A percentile compares a stretch with the other conserved stretches of the same genome.
Conservation (phyloP, 2,797 vertebrate genomes). For the Trematomus bernacchii region DNA sequence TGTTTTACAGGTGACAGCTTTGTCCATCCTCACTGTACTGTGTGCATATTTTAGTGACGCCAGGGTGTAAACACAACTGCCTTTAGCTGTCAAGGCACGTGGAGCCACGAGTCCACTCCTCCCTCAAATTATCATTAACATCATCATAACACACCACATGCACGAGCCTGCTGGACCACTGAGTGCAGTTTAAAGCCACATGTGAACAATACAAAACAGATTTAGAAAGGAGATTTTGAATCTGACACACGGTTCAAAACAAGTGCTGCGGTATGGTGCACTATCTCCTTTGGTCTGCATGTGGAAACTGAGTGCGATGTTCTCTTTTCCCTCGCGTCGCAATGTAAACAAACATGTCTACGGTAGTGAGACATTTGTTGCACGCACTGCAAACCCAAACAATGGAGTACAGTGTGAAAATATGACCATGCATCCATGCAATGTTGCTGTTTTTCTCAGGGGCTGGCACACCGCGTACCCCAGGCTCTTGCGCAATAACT, state of each 20-base stretch:
- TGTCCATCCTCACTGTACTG: slow-evolving; percentile 13
- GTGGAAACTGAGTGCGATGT: slow-evolving; percentile 61
- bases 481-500: slow-evolving; percentile 80
- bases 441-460: not conserved
- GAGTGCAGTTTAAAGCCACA: not conserved
- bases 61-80: slow-evolving; percentile 72
- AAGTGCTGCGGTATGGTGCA: not conserved
- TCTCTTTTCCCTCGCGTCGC: slow-evolving; percentile 49
- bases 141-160: slow-evolving; percentile 44
- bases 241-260: not conserved
- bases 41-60: slow-evolving; percentile 26
- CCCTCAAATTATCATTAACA: slow-evolving; percentile 53
- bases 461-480: slow-evolving; percentile 60
- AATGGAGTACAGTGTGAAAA: not conserved
- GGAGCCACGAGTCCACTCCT: slow-evolving; percentile 58
- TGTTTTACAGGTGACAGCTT: slow-evolving; percentile 14
- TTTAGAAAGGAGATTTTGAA: not conserved
- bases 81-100: slow-evolving; percentile 70
- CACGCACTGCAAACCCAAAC: slow-evolving; percentile 41
- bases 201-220: not conserved
- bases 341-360: slow-evolving; percentile 84
- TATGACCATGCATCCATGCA: not conserved
- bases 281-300: slow-evolving; percentile 35
- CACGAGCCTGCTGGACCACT: slow-evolving; percentile 5
- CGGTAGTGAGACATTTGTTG: slow-evolving; percentile 72